phyloP scores from a whole-genome alignment of 2,113 vertebrate species.

The Pangasianodon gigas region DNA sequence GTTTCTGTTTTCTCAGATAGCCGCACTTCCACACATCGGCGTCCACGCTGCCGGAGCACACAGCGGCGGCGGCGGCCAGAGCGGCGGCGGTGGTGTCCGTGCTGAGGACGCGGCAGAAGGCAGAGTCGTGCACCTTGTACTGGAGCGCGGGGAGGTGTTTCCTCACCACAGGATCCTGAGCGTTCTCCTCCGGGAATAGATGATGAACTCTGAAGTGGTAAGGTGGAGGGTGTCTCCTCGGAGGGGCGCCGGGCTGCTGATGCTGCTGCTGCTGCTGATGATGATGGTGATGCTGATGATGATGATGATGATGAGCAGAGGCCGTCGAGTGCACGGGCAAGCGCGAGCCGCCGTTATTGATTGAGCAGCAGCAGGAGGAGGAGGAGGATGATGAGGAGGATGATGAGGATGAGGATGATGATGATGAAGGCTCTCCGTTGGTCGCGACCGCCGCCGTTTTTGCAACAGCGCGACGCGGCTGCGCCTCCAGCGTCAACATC shows the following conservation, averaged over 20 bases:
- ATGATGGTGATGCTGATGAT: conserved; percentile 41
- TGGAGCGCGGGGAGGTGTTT: conserved; percentile 21
- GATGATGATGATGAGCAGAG: conserved; percentile 46
- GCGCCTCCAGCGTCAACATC: conserved; percentile 58
- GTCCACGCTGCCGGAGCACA: conserved; percentile 60
- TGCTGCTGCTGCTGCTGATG: not conserved
- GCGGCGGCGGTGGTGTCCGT: conserved; percentile 58
- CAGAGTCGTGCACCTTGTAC: conserved; percentile 59
- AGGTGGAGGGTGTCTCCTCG: conserved; percentile 49
- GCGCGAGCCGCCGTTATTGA: conserved; percentile 58
- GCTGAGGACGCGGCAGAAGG: conserved; percentile 56
- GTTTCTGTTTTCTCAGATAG: conserved; percentile 94
- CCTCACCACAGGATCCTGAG: conserved; percentile 53
- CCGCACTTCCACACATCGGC: conserved; percentile 89
- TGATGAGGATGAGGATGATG: conserved; percentile 44
- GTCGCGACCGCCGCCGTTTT: conserved; percentile 49
- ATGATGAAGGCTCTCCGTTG: conserved; percentile 47
- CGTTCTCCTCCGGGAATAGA: conserved; percentile 50
- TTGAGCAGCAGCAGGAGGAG: conserved; percentile 37
- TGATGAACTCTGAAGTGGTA: conserved; percentile 57
- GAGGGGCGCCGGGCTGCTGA: conserved; percentile 48
- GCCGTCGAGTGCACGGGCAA: conserved; percentile 53
- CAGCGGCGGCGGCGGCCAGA: conserved; percentile 55
- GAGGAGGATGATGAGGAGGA: conserved; percentile 52
- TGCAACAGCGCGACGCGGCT: conserved; percentile 48